A percentile compares a stretch with the other conserved stretches of the same genome.
These are phyloP conservation scores for Petrocephalus sullivani DNA, from an alignment of 2,797 vertebrate species.

Conservation along the genomic window DNA sequence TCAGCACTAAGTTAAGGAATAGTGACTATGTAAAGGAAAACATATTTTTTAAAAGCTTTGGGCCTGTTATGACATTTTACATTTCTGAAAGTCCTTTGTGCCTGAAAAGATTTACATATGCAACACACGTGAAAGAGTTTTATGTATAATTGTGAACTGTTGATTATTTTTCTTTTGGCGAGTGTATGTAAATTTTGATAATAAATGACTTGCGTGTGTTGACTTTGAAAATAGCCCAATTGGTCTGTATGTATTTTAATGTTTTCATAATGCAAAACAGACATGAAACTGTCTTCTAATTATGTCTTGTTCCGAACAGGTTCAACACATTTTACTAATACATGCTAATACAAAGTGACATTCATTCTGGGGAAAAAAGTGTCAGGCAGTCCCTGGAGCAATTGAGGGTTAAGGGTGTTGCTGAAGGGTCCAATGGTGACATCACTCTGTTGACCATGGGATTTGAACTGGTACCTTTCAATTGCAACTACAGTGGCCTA, in stretches of 20 bases:
- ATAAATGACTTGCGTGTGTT: not conserved
- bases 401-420: not conserved
- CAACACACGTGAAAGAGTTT: not conserved
- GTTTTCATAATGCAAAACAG: not conserved
- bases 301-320: not conserved
- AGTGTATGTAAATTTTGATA: not conserved
- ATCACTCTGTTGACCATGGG: not conserved
- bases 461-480: not conserved
- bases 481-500: not conserved
- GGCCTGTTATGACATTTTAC: not conserved
- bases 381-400: not conserved
- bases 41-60: not conserved
- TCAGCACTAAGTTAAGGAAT: not conserved
- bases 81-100: not conserved
- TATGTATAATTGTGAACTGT: not conserved
- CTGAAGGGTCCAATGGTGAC: not conserved
- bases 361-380: not conserved
- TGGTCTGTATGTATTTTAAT: not conserved
- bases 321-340: not conserved
- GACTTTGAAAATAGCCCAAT: not conserved
- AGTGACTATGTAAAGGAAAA: not conserved
- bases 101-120: constrained; percentile 1
- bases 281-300: not conserved
- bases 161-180: not conserved
- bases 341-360: not conserved